phyloP scores from a whole-genome alignment of 2,888 invertebrate species.

The Nomada lathburiana region DNA sequence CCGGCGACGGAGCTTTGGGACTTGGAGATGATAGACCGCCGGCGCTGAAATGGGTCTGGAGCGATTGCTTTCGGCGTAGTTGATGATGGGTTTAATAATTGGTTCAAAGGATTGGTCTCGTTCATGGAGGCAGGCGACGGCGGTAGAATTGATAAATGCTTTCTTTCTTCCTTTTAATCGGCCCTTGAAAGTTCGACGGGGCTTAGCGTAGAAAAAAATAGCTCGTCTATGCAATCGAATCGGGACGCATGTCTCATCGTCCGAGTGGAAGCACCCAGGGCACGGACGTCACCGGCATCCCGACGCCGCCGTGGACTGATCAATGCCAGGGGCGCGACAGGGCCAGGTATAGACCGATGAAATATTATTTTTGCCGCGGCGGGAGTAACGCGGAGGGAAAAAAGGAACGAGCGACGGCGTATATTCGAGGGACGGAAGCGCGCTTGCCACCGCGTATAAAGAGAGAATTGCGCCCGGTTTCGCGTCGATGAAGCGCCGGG shows the following conservation, averaged over 20 bases:
- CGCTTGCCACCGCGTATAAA: conserved; percentile 18
- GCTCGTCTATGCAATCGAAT: neutral
- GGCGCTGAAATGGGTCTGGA: too few species aligned
- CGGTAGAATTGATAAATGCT: too few species aligned
- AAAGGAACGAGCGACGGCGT: neutral
- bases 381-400: conserved; percentile 11
- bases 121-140: too few species aligned
- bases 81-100: neutral
- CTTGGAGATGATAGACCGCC: neutral
- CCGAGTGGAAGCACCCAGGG: conserved; percentile 17
- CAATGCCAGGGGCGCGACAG: conserved; percentile 58
- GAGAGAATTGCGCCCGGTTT: conserved; percentile 23
- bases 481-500: neutral
- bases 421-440: neutral
- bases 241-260: conserved; percentile 11
- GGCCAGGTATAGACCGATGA: conserved; percentile 57
- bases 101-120: neutral
- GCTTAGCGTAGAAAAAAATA: neutral
- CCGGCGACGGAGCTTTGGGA: neutral
- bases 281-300: conserved; percentile 21
- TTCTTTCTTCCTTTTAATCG: neutral
- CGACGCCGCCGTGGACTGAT: conserved; percentile 47
- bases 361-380: conserved; percentile 60
- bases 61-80: neutral
- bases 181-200: neutral